A percentile compares a stretch with the other conserved stretches of the same genome.
Conservation (phyloP, 2,797 vertebrate genomes). For the Ispidina picta region DNA sequence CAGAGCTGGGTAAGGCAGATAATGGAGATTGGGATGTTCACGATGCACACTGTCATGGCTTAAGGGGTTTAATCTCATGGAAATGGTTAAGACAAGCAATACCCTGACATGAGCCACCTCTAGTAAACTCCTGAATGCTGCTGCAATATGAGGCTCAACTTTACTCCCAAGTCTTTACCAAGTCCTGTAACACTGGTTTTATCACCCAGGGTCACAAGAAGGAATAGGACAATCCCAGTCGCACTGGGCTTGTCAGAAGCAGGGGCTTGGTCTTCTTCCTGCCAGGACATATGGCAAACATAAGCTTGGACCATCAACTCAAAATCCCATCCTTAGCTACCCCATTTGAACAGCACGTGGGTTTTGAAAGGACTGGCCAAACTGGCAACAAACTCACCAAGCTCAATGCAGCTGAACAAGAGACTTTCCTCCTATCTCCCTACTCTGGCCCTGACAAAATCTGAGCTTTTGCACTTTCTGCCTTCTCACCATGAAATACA, state of each 20-base stretch:
- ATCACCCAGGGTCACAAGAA: neutral
- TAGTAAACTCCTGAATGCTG: neutral
- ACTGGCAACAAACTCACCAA: neutral
- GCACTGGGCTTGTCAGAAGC: neutral
- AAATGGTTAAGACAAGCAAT: neutral
- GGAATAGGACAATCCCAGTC: neutral
- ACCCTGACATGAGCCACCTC: fast-evolving
- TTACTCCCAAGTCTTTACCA: neutral
- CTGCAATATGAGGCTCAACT: neutral
- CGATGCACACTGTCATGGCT: neutral
- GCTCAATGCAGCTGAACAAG: neutral
- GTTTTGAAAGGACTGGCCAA: neutral
- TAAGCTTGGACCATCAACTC: fast-evolving
- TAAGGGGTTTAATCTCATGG: neutral
- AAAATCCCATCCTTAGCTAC: neutral
- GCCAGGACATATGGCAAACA: fast-evolving
- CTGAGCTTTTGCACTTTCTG: neutral
- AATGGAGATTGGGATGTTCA: neutral
- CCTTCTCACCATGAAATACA: neutral
- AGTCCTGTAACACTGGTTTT: neutral
- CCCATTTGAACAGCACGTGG: fast-evolving
- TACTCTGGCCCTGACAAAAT: neutral
- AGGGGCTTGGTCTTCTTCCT: neutral
- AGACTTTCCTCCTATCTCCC: neutral
- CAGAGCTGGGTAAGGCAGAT: neutral